A percentile compares a stretch with the other conserved stretches of the same genome.
phyloP scores from a whole-genome alignment of 2,888 invertebrate species.

The Hirudinaria manillensis region DNA sequence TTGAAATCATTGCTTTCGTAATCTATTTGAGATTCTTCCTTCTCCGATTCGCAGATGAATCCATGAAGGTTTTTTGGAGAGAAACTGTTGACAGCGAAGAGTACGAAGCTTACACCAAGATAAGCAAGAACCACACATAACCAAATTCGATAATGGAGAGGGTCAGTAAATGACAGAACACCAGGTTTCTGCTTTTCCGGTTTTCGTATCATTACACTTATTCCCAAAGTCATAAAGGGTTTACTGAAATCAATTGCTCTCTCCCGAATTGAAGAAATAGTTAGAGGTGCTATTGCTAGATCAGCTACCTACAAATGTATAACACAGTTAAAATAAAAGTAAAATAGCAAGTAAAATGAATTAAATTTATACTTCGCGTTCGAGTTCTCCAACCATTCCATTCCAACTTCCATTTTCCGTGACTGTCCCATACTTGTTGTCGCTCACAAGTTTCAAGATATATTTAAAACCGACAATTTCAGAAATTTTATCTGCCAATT shows the following conservation, averaged over 20 bases:
- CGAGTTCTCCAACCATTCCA: constrained; percentile 53
- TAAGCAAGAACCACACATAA: constrained; percentile 77
- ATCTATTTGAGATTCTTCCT: not conserved
- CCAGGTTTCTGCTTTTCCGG: constrained; percentile 85
- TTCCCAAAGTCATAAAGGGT: constrained; percentile 91
- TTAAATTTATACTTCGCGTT: constrained; percentile 42
- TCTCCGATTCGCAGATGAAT: not conserved
- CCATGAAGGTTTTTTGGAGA: constrained; percentile 93
- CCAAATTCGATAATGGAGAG: constrained; percentile 95
- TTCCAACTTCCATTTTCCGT: constrained; percentile 47
- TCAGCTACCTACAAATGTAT: constrained; percentile 67
- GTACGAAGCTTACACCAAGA: constrained; percentile 89
- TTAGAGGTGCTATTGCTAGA: constrained; percentile 87
- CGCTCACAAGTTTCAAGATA: constrained; percentile 39
- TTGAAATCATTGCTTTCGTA: constrained; percentile 21
- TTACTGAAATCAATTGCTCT: constrained; percentile 93
- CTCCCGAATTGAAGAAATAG: constrained; percentile 85
- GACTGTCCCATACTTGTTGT: constrained; percentile 39
- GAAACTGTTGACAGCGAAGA: constrained; percentile 91
- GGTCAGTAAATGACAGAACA: constrained; percentile 94
- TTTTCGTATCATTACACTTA: constrained; percentile 89
- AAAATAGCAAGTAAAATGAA: not conserved
- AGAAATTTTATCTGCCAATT: constrained; percentile 52
- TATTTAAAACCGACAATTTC: constrained; percentile 53
- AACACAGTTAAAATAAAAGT: constrained; percentile 49